A percentile compares a stretch with the other conserved stretches of the same genome.
phyloP scores from a whole-genome alignment of 2,113 vertebrate genomes.

The Lanius collurio region DNA sequence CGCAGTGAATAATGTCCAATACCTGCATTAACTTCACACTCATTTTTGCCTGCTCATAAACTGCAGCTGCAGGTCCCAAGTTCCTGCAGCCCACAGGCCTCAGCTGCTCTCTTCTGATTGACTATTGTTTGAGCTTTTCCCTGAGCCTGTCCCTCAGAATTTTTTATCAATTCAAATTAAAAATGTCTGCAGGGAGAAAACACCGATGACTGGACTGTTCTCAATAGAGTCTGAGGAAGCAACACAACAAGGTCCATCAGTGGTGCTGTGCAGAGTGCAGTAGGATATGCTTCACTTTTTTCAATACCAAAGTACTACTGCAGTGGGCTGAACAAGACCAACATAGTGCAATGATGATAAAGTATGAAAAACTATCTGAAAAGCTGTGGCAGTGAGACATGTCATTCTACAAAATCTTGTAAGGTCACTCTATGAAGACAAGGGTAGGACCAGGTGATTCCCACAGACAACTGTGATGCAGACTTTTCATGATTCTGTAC shows the following conservation, averaged over 20 bases:
- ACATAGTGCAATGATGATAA: background rate
- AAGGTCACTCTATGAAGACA: background rate
- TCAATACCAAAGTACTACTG: background rate
- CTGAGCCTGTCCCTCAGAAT: background rate
- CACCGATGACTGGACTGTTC: background rate
- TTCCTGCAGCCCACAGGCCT: background rate
- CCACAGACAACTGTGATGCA: fast-evolving
- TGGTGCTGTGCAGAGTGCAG: background rate
- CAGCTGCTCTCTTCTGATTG: background rate
- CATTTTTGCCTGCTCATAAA: background rate
- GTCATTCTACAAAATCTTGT: background rate
- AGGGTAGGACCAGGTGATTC: background rate
- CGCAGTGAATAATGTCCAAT: background rate
- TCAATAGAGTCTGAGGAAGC: background rate
- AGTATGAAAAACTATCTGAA: background rate
- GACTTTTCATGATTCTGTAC: background rate
- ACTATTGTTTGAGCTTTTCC: background rate
- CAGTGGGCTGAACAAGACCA: background rate
- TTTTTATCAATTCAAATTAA: background rate
- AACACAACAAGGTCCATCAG: background rate
- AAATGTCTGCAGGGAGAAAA: background rate
- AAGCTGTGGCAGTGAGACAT: background rate
- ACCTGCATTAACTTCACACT: background rate
- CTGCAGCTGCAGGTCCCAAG: background rate
- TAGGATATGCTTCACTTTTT: background rate